A percentile compares a stretch with the other conserved stretches of the same genome.
Evolutionary conservation across 2,797 vertebrate genomes (phyloP).

Genomic region (Xiphophorus birchmanni): DNA sequence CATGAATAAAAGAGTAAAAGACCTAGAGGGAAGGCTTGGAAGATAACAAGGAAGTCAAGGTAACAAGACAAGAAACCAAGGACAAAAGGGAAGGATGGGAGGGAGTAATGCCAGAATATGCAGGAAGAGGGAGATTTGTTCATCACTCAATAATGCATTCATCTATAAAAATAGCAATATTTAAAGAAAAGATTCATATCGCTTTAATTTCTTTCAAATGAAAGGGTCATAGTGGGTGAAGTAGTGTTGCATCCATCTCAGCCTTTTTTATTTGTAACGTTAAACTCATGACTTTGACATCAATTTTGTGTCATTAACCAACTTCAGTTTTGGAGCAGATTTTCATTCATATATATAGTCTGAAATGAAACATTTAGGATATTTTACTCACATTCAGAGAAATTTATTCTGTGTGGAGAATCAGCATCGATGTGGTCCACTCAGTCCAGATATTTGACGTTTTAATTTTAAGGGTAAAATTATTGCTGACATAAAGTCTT

Average conservation of each 20-base stretch:
- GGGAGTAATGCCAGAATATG: background rate
- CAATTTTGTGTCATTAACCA: background rate
- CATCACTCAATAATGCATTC: background rate
- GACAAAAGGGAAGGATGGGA: background rate
- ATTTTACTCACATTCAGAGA: background rate
- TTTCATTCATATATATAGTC: background rate
- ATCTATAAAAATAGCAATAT: background rate
- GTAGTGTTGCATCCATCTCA: background rate
- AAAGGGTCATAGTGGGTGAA: background rate
- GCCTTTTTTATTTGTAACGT: background rate
- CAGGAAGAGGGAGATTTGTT: background rate
- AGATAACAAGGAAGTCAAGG: background rate
- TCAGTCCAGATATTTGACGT: background rate
- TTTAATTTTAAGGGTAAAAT: background rate
- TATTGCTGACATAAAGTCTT: background rate
- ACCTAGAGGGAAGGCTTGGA: background rate
- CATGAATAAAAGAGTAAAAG: constrained; percentile 3
- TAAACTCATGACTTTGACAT: background rate
- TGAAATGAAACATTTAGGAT: background rate
- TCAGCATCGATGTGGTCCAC: background rate
- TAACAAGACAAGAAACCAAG: constrained; percentile 7
- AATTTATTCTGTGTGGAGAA: background rate
- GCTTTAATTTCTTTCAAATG: background rate
- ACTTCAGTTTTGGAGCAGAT: background rate
- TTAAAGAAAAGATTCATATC: background rate